Percentiles rank a stretch among this genome's conserved stretches.
Evolutionary conservation across 37 sponge, comb jelly and placozoan genomes (phyloP).

Genomic region (Ianthella basta): DNA sequence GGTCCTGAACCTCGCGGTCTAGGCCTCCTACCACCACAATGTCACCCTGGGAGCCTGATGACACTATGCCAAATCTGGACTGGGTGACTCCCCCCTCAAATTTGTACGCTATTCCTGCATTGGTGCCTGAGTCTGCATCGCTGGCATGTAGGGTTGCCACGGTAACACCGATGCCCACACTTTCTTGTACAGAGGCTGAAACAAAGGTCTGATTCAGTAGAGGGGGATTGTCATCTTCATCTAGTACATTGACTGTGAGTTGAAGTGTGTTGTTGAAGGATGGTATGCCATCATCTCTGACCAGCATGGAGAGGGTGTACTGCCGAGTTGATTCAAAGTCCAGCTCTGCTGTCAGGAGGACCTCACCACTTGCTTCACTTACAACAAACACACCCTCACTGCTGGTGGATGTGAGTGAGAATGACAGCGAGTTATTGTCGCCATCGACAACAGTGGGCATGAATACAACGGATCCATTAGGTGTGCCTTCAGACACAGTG

Average conservation of each 20-base stretch:
- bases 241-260: constrained; percentile 53
- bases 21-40: constrained; percentile 18
- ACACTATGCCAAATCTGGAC: constrained; percentile 26
- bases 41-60: neutral
- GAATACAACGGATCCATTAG: constrained; percentile 28
- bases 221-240: constrained; percentile 70
- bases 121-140: constrained; percentile 58
- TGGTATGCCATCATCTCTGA: constrained; percentile 47
- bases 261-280: neutral
- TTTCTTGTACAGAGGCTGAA: constrained; percentile 41
- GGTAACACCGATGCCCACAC: constrained; percentile 20
- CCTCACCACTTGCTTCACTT: neutral
- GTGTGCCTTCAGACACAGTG: constrained; percentile 37
- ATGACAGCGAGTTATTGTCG: constrained; percentile 52
- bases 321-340: constrained; percentile 35
- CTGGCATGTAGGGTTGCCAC: constrained; percentile 19
- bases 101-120: constrained; percentile 51
- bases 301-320: constrained; percentile 25
- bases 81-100: constrained; percentile 29
- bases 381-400: constrained; percentile 40
- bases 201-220: constrained; percentile 11
- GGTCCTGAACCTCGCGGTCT: constrained; percentile 51
- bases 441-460: constrained; percentile 37
- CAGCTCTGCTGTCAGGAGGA: constrained; percentile 29
- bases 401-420: constrained; percentile 28